phyloP scores from a whole-genome alignment of 1,140 invertebrate species.

The Colletes latitarsis region DNA sequence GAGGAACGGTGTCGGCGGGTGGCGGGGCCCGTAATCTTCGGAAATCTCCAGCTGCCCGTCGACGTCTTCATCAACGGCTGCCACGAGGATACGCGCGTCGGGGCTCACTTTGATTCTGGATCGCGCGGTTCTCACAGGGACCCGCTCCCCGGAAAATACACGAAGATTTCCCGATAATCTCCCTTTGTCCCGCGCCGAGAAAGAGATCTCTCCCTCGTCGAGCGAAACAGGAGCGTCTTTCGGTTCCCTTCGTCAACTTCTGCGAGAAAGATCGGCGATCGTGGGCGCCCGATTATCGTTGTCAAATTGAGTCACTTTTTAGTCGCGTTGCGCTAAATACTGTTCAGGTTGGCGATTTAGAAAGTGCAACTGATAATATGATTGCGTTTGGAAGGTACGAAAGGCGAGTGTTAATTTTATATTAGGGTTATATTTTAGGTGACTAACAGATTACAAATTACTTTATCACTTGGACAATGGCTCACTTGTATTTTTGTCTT shows the following conservation, averaged over 20 bases:
- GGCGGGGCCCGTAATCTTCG: conserved; percentile 43
- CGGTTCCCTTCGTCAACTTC: not conserved
- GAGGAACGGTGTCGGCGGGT: conserved; percentile 54
- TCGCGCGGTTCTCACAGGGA: conserved; percentile 28
- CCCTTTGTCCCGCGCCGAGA: conserved; percentile 27
- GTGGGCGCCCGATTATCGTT: not conserved
- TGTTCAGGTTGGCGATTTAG: too few relatives aligned
- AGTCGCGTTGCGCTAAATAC: not conserved
- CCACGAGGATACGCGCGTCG: conserved; percentile 32
- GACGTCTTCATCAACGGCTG: conserved; percentile 62
- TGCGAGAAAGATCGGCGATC: not conserved
- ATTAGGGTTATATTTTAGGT: too few relatives aligned
- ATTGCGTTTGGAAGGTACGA: too few relatives aligned
- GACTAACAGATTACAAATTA: too few relatives aligned
- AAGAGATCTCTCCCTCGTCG: not conserved
- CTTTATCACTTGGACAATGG: too few relatives aligned
- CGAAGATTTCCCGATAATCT: conserved; percentile 44
- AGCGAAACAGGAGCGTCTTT: conserved; percentile 3
- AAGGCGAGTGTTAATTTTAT: too few relatives aligned
- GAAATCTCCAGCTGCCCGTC: conserved; percentile 60
- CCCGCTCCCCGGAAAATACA: conserved; percentile 30
- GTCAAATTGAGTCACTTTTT: not conserved
- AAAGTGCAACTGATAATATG: too few relatives aligned
- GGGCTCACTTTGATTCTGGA: conserved; percentile 52
- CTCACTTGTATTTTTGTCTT: too few relatives aligned